These are phyloP conservation scores for Sceliomorpha sp. DNA, from an alignment of 2,888 invertebrate genomes.

Conservation along the genomic window DNA sequence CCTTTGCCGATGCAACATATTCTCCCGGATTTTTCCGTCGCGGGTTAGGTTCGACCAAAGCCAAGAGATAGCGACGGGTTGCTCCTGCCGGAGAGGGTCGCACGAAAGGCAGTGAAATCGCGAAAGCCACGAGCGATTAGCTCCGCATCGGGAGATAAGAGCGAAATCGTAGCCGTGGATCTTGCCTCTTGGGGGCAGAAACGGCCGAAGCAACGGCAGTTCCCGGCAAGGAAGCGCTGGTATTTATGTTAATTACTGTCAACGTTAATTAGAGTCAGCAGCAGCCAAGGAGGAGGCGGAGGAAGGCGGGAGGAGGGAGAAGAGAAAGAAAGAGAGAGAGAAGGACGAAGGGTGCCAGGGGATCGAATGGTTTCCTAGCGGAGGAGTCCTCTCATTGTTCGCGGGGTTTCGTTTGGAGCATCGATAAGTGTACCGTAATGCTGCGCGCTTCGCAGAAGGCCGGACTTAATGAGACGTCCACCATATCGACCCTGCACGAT, in stretches of 20 bases:
- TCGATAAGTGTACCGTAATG: conserved; percentile 70
- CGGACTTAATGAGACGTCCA: conserved; percentile 71
- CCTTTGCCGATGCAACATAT: conserved; percentile 50
- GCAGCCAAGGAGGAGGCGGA: too few species aligned
- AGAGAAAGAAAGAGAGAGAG: conserved; percentile 42
- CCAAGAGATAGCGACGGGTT: conserved; percentile 17
- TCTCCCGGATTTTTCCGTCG: conserved; percentile 54
- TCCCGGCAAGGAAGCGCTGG: conserved; percentile 71
- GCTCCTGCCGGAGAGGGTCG: too few species aligned
- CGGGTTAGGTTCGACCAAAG: conserved; percentile 58
- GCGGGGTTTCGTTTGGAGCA: conserved; percentile 67
- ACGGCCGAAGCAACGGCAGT: conserved; percentile 44
- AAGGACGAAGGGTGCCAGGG: conserved; percentile 26
- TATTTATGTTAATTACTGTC: conserved; percentile 80
- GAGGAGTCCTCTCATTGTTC: conserved; percentile 52
- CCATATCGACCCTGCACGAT: conserved; percentile 42
- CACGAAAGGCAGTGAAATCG: conserved; percentile 55
- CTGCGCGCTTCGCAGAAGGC: conserved; percentile 65
- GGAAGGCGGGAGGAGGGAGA: conserved; percentile 31
- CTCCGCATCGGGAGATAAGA: conserved; percentile 70
- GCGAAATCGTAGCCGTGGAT: conserved; percentile 63
- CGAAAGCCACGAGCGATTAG: conserved; percentile 65
- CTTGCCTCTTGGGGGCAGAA: conserved; percentile 53
- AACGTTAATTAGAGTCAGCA: conserved; percentile 76
- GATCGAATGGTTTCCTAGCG: conserved; percentile 47